Base-by-base conservation (phyloP, 2,113 vertebrate genomes). In the Tachuris rubrigastra region DNA sequence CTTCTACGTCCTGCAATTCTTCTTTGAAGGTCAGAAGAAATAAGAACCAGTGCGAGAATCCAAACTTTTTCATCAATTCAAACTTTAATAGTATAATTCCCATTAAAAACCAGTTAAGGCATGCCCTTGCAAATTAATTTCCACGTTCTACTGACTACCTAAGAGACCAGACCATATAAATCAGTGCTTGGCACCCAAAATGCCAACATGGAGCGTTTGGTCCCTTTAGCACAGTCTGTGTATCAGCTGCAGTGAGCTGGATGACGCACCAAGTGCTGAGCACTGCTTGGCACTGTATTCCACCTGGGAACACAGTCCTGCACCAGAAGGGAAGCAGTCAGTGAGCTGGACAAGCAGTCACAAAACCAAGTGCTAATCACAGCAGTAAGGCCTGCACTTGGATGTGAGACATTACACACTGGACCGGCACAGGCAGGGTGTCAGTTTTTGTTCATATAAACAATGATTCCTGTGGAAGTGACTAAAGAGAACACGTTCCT, bases 61-160 rank as follows among this genome's bases (percentile, higher is more conserved):
- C 63, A 47, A 37, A 39, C 28, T n/a, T 84, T 85, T 90, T 92
- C 5, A 90, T 10, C 49, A 73, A 59, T 89, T 85, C 66, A 75
- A 93, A 84, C 68, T 93, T 95, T 95, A 93, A 94, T 92, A 63
- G 42, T 17, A 31, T 19, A 80, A 47, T 46, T 74, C 35, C 31
- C 72, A 77, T 66, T 27, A 90, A 81, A 52, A 85, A 77, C 46
- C 42, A 69, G n/a, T 77, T 59, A 74, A 85, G 86, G 55, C 27
- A 49, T 5, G 14, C 59, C 49, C 76, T 55, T 90, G 50, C 59
- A 62, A 68, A n/a, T 60, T 46, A 18, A 83, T 42, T 18, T 42
- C 59, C 18, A 12, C 2, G 12, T 83, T 87, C 71, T 62, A 66
- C 68, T 56, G 37, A 68, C 81, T 59, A 30, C 35, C 42, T 67